Evolutionary conservation across 2,797 vertebrate species (phyloP).

Genomic region (Onychomys arenicola): DNA sequence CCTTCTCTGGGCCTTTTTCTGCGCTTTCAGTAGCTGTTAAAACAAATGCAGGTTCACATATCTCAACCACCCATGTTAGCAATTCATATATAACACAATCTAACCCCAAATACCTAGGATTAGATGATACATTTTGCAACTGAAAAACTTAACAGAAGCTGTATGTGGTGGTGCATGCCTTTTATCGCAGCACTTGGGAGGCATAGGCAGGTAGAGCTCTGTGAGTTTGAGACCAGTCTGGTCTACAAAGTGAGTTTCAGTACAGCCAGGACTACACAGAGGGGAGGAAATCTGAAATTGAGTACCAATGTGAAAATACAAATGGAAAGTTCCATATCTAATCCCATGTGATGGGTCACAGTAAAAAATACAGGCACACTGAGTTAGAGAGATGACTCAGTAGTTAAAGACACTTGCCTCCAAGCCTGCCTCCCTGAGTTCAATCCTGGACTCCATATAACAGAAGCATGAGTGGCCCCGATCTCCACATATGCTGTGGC

Average conservation of each 20-base stretch:
- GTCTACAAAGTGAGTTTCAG: background rate
- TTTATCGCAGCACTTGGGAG: background rate
- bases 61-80: background rate
- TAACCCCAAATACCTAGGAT: background rate
- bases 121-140: conserved; percentile 6
- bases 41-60: conserved; percentile 56
- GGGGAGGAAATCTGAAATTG: background rate
- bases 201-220: background rate
- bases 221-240: background rate
- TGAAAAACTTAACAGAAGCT: background rate
- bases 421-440: too few species aligned
- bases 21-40: conserved; percentile 93
- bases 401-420: background rate
- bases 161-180: background rate
- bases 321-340: background rate
- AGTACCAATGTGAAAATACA: background rate
- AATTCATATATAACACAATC: background rate
- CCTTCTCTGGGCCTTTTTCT: conserved; percentile 91
- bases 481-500: background rate
- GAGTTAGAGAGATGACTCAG: too few species aligned
- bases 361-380: background rate
- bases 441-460: background rate
- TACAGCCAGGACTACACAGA: background rate
- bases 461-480: background rate
- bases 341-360: background rate